Conservation (phyloP, 2,797 vertebrate species). For the Distichodus sexfasciatus region DNA sequence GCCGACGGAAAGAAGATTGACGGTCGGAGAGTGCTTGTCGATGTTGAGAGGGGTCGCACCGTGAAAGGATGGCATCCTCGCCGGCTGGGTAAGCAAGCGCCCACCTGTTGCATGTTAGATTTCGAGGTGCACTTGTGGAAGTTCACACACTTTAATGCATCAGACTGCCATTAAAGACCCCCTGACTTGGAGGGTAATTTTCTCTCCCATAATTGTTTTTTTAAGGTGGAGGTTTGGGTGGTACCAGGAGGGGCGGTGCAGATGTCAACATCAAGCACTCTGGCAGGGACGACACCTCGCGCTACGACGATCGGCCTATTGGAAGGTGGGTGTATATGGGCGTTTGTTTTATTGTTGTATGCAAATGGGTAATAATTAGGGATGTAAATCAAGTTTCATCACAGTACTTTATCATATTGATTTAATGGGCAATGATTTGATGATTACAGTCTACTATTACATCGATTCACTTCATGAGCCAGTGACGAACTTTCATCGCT, state of each 20-base stretch:
- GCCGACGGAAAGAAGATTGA: constrained; percentile 96
- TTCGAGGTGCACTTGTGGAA: too few species aligned
- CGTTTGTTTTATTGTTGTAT: too few species aligned
- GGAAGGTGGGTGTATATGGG: constrained; percentile 71
- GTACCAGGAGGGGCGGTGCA: constrained; percentile 83
- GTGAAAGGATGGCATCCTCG: constrained; percentile 94
- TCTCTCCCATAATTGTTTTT: not conserved
- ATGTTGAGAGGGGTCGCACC: constrained; percentile 90
- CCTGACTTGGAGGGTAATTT: too few species aligned
- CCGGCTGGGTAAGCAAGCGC: constrained; percentile 79
- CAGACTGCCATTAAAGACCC: too few species aligned
- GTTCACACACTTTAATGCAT: too few species aligned
- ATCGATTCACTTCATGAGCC: too few species aligned
- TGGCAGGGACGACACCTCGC: constrained; percentile 83
- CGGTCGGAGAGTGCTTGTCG: constrained; percentile 87
- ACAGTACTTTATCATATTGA: too few species aligned
- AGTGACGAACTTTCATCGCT: too few species aligned
- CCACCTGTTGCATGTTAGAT: too few species aligned
- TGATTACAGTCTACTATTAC: too few species aligned
- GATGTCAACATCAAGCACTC: constrained; percentile 94
- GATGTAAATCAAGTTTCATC: not conserved
- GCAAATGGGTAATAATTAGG: not conserved
- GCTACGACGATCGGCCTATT: constrained; percentile 75
- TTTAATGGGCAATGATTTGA: too few species aligned
- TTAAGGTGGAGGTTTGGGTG: constrained; percentile 74